Base-by-base conservation (phyloP, 2,113 vertebrate genomes). In the Zootoca vivipara region DNA sequence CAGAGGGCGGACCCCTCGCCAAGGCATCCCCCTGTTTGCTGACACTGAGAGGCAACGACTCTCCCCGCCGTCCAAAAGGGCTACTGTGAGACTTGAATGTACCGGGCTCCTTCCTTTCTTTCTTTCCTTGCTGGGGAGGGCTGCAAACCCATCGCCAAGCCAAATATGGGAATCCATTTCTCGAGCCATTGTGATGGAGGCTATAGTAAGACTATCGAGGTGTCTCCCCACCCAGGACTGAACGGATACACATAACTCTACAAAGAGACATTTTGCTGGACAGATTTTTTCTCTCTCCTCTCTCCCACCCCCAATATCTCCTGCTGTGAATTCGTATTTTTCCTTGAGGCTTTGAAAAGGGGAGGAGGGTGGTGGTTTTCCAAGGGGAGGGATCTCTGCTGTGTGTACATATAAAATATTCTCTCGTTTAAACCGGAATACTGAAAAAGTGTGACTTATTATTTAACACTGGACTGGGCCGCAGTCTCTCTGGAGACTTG, bases 401-500 rank as follows among this genome's bases (percentile, higher is more conserved):
- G 72, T 13, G 88, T 94, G 94, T 96, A 95, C 92, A 94, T 95
- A 94, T 79, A 93, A 93, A 94, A 75, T 38, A 92, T 92, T 92
- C 84, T 94, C 90, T 93, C 90, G 93, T 92, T 93, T 78, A 89
- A 93, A 89, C 75, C 24, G 93, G 93, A 91, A 87, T 90, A 74
- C 65, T 85, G 87, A 88, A 92, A 89, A 52, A 86, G 72, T 88
- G 89, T 87, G 90, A 91, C 30, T 82, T 64, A 46, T 89, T 89
- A 46, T 89, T 89, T 90, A 26, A 91, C 88, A 85, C 90, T 77
- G 94, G 81, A 67, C 91, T 92, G 93, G 30, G 26, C 16, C 52
- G 7, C 16, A 7, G 9, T 38, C 85, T 85, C 83, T 92, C 93
- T 95, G 90, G 75, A 80, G 90, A 38, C 16, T 26, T 77, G 52